Conservation (phyloP, 2,888 invertebrate genomes). For the Globia sparganii region DNA sequence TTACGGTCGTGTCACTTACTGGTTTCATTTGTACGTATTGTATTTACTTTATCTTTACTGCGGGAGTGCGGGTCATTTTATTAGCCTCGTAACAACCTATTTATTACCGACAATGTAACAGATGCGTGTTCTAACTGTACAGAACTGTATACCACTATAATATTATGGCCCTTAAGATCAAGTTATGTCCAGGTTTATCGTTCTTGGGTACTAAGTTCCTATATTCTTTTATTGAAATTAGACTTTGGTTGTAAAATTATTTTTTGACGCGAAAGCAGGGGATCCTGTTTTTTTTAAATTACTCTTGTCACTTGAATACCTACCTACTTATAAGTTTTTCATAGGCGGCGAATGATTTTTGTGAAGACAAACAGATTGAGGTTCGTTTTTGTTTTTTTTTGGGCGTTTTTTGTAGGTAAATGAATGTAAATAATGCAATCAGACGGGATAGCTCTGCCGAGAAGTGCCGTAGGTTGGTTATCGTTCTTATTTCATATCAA, state of each 20-base stretch:
- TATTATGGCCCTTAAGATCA: conserved; percentile 55
- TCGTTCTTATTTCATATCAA: conserved; percentile 42
- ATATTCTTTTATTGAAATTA: conserved; percentile 22
- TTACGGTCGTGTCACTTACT: conserved; percentile 68
- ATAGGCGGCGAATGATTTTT: background rate
- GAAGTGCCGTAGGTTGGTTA: conserved; percentile 35
- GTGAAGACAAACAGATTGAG: background rate
- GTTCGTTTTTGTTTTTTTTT: conserved; percentile 16
- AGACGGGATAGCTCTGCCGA: conserved; percentile 25
- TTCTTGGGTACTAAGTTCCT: background rate
- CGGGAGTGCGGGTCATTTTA: conserved; percentile 75
- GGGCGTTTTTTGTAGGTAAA: conserved; percentile 14
- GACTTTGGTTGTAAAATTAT: conserved; percentile 2
- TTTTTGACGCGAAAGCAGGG: background rate
- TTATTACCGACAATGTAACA: conserved; percentile 68
- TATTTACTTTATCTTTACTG: conserved; percentile 73
- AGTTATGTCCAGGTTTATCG: conserved; percentile 50
- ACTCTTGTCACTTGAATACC: too few species aligned
- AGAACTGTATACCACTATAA: conserved; percentile 34
- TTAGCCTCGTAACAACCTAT: conserved; percentile 71
- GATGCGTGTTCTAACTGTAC: conserved; percentile 47
- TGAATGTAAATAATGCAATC: conserved; percentile 35
- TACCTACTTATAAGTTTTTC: background rate
- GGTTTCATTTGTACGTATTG: conserved; percentile 69
- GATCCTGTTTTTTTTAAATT: background rate